Percentiles rank a stretch among this genome's conserved stretches.
Evolutionary conservation across 1,140 invertebrate species (phyloP).

Genomic region (Dinothrombium tinctorium): DNA sequence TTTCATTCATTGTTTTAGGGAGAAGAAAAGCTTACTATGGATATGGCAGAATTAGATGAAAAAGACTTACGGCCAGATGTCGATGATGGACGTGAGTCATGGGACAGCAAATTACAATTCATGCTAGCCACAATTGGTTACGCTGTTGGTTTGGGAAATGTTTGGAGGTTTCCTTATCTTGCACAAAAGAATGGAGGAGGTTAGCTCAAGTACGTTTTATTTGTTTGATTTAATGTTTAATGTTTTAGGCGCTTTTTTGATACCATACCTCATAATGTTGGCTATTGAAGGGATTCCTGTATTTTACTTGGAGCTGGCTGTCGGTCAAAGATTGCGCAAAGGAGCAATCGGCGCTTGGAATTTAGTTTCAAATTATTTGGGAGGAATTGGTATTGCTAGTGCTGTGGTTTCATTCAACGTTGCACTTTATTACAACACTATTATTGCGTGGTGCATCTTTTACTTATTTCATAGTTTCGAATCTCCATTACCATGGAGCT

Average conservation of each 20-base stretch:
- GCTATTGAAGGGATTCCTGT: conserved; percentile 30
- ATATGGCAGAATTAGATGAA: conserved; percentile 22
- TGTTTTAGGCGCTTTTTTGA: conserved; percentile 33
- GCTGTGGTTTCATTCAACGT: conserved; percentile 30
- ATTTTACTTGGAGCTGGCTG: conserved; percentile 32
- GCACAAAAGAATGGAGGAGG: conserved; percentile 49
- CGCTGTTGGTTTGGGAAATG: conserved; percentile 61
- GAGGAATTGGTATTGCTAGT: conserved; percentile 30
- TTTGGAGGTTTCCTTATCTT: conserved; percentile 56
- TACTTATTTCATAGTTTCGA: conserved; percentile 25
- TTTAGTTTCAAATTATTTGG: conserved; percentile 23
- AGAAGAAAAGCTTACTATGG: conserved; percentile 13
- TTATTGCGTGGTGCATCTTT: conserved; percentile 28
- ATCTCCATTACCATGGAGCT: conserved; percentile 55
- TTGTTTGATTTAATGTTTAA: too few relatives aligned
- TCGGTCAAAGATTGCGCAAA: conserved; percentile 23
- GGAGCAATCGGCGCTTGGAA: conserved; percentile 25
- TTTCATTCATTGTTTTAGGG: conserved; percentile 1
- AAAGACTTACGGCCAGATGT: conserved; percentile 29
- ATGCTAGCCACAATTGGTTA: conserved; percentile 70
- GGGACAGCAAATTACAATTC: conserved; percentile 80
- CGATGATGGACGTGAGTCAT: conserved; percentile 54
- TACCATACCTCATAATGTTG: conserved; percentile 31
- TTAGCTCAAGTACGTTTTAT: not conserved
- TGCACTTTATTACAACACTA: conserved; percentile 30